Conservation (phyloP, 2,113 vertebrate species). For the Agelaius phoeniceus region DNA sequence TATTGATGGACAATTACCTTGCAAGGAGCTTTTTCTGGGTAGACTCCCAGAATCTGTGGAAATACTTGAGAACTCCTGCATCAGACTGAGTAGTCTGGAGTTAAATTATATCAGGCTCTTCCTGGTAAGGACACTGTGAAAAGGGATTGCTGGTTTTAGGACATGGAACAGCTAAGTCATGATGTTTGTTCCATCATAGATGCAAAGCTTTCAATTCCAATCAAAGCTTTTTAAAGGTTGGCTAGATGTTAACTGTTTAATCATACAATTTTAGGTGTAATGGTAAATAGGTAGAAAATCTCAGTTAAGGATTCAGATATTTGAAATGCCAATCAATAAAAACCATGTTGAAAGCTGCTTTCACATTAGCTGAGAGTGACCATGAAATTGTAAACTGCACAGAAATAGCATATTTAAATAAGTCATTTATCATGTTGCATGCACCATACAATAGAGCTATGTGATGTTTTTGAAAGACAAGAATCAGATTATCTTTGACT, state of each 20-base stretch:
- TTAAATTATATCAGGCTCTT: neutral
- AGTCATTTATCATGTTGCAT: slow-evolving; percentile 9
- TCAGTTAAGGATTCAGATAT: neutral
- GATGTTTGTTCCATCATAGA: neutral
- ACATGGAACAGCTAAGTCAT: neutral
- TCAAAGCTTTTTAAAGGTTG: neutral
- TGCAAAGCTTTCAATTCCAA: neutral
- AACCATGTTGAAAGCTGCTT: neutral
- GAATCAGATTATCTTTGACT: slow-evolving; percentile 72
- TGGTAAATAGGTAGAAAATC: neutral
- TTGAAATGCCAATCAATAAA: neutral
- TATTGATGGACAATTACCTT: neutral
- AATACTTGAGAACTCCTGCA: neutral
- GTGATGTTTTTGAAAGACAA: slow-evolving; percentile 37
- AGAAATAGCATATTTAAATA: slow-evolving; percentile 3
- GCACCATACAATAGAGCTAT: slow-evolving; percentile 10
- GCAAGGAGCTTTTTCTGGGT: neutral
- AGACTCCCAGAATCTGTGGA: neutral
- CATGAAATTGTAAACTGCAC: neutral
- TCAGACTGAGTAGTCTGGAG: neutral
- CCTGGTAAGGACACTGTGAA: neutral
- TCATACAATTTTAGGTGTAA: neutral
- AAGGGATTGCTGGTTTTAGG: neutral
- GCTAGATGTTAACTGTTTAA: neutral
- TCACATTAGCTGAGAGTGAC: neutral